These are phyloP conservation scores for Nannoperca obscura DNA, from an alignment of 2,797 vertebrate genomes.

Conservation along the genomic window DNA sequence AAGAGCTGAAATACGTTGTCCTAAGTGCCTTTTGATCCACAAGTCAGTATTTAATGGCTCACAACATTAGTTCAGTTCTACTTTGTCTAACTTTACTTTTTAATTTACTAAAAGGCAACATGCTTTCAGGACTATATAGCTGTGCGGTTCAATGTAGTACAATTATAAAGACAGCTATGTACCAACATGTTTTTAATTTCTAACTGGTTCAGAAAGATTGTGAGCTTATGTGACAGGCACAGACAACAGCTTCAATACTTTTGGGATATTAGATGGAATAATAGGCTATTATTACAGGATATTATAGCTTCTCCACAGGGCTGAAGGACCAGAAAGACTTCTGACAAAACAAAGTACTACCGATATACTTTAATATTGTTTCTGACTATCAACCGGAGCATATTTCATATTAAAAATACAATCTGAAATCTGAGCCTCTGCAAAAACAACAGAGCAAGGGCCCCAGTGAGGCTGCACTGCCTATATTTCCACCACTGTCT, in stretches of 20 bases:
- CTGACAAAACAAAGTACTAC: background rate
- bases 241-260: background rate
- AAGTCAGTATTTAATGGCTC: background rate
- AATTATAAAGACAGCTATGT: background rate
- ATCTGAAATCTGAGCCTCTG: too few species aligned
- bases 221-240: background rate
- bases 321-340: background rate
- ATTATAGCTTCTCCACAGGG: background rate
- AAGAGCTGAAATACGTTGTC: background rate
- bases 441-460: too few species aligned
- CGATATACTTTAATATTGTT: background rate
- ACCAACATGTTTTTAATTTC: background rate
- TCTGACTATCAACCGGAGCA: background rate
- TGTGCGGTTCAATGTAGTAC: background rate
- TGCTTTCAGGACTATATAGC: background rate
- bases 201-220: background rate
- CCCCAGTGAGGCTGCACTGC: too few species aligned
- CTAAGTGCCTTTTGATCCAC: background rate
- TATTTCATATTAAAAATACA: too few species aligned
- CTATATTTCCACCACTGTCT: too few species aligned
- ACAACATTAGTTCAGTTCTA: background rate
- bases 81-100: conserved; percentile 6
- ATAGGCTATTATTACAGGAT: background rate
- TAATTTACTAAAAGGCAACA: background rate
- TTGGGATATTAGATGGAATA: background rate